Evolutionary conservation across 2,888 invertebrate species (phyloP).

Genomic region (Crematogaster levior): DNA sequence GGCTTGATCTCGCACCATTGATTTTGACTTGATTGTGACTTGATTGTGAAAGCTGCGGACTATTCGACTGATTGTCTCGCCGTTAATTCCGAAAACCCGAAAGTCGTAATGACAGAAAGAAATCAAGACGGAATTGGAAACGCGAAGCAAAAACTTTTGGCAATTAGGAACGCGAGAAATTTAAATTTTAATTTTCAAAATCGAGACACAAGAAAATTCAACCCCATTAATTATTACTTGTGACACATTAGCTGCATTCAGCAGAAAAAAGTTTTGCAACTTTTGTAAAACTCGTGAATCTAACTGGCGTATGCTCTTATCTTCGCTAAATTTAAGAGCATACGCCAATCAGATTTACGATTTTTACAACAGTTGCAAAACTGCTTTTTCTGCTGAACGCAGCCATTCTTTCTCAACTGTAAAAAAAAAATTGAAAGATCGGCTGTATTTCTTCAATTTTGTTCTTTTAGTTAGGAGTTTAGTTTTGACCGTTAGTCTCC

Average conservation of each 20-base stretch:
- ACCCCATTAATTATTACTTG: neutral
- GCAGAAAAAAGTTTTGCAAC: too few species aligned
- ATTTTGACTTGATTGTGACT: too few species aligned
- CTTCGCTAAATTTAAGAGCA: too few species aligned
- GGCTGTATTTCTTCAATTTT: neutral
- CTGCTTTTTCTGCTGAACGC: too few species aligned
- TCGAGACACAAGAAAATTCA: neutral
- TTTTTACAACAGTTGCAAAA: too few species aligned
- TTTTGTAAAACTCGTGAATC: too few species aligned
- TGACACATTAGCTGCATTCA: neutral
- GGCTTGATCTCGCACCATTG: conserved; percentile 45
- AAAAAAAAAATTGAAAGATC: neutral
- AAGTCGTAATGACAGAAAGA: neutral
- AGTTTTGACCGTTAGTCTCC: neutral
- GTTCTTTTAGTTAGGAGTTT: neutral
- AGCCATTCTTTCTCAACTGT: neutral
- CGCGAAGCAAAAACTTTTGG: neutral
- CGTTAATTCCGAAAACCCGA: neutral
- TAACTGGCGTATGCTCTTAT: too few species aligned
- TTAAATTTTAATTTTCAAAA: neutral
- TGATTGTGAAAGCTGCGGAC: neutral
- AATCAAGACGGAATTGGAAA: neutral
- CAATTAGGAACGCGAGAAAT: too few species aligned
- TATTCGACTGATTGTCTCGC: neutral
- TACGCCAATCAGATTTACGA: too few species aligned